Evolutionary conservation across 2,113 vertebrate genomes (phyloP).

Genomic region (Scomber scombrus): DNA sequence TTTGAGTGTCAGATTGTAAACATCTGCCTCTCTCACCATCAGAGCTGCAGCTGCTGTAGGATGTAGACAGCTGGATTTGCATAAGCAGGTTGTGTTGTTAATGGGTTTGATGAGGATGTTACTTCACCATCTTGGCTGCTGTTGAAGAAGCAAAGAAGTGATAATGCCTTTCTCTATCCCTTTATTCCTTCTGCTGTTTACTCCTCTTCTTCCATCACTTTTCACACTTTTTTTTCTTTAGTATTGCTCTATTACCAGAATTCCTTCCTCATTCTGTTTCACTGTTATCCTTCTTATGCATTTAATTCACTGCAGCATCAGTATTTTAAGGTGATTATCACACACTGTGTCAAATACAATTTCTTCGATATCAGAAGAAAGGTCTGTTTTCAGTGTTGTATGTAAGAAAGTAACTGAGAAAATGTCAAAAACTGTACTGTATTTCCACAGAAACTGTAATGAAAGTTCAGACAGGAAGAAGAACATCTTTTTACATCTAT

Average conservation of each 20-base stretch:
- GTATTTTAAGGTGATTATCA: not conserved
- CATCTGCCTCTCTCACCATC: not conserved
- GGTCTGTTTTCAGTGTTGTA: no score
- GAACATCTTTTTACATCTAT: no score
- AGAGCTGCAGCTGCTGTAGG: constrained; percentile 5
- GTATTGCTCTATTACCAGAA: no score
- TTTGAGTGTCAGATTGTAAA: constrained; percentile 14
- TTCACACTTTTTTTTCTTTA: no score
- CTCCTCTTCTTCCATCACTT: not conserved
- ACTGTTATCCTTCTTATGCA: no score
- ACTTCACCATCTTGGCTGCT: not conserved
- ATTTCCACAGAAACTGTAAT: no score
- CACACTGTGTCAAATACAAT: not conserved
- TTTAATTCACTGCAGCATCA: no score
- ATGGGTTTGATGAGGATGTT: not conserved
- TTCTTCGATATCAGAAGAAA: not conserved
- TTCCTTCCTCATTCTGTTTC: not conserved
- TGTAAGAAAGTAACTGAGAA: no score
- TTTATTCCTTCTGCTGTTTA: not conserved
- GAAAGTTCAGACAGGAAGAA: no score
- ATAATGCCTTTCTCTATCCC: not conserved
- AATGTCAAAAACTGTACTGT: no score
- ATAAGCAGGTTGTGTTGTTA: not conserved
- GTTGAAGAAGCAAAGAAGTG: not conserved
- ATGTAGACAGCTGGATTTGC: constrained; percentile 1